Percentiles rank a stretch among this genome's conserved stretches.
These are phyloP conservation scores for Cyprinodon diabolis DNA, from an alignment of 2,797 vertebrate genomes.

Conservation along the genomic window DNA sequence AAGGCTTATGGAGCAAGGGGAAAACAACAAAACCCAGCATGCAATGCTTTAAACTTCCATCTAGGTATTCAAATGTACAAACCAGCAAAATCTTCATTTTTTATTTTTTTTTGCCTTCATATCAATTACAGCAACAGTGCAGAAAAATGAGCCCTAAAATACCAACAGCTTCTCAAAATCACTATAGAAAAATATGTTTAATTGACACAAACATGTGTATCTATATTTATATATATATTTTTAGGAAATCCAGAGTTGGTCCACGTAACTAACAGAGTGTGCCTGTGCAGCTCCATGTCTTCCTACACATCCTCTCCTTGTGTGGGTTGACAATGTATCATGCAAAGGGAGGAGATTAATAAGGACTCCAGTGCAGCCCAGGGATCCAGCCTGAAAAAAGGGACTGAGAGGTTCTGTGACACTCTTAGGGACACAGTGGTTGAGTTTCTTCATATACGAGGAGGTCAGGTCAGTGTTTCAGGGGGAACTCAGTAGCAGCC, in stretches of 20 bases:
- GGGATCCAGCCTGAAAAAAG: slow-evolving; percentile 81
- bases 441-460: slow-evolving; percentile 35
- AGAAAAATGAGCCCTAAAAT: slow-evolving; percentile 65
- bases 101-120: slow-evolving; percentile 60
- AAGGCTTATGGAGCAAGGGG: slow-evolving; percentile 16
- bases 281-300: slow-evolving; percentile 44
- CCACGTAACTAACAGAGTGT: slow-evolving; percentile 52
- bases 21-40: slow-evolving; percentile 64
- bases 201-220: slow-evolving; percentile 61
- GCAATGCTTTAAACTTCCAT: slow-evolving; percentile 74
- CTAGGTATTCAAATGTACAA: slow-evolving; percentile 67
- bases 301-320: slow-evolving; percentile 45
- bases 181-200: slow-evolving; percentile 77
- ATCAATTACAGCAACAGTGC: slow-evolving; percentile 65
- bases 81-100: slow-evolving; percentile 64
- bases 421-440: slow-evolving; percentile 37
- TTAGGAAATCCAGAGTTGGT: slow-evolving; percentile 71
- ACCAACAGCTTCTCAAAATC: slow-evolving; percentile 72
- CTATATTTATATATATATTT: background rate
- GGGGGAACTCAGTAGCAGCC: slow-evolving; percentile 87
- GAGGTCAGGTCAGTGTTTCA: slow-evolving; percentile 39
- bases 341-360: slow-evolving; percentile 63
- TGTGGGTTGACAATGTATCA: slow-evolving; percentile 71
- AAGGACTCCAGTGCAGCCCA: slow-evolving; percentile 69
- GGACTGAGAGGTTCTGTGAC: slow-evolving; percentile 47